Conservation (phyloP, 2,888 invertebrate species). For the Limenitis camilla region DNA sequence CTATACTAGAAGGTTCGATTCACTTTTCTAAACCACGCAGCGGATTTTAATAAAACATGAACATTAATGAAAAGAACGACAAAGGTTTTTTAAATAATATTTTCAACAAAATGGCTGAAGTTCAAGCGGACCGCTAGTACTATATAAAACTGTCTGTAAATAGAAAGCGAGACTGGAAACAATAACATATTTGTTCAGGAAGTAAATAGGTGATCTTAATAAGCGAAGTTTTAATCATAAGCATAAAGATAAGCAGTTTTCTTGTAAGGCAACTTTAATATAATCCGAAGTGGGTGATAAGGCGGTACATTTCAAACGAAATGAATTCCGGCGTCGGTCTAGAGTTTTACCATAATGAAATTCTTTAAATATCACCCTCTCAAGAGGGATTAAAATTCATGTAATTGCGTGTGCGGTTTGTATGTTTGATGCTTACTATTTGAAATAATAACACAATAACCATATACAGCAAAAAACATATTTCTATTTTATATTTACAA, state of each 20-base stretch:
- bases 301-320: conserved; percentile 51
- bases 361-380: conserved; percentile 62
- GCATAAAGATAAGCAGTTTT: conserved; percentile 50
- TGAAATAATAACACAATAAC: background rate
- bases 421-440: conserved; percentile 9
- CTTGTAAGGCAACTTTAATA: conserved; percentile 54
- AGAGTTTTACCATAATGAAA: conserved; percentile 67
- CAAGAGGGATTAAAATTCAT: conserved; percentile 60
- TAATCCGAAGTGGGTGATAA: conserved; percentile 47
- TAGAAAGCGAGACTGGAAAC: no score
- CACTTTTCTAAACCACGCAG: no score
- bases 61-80: no score
- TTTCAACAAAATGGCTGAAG: no score
- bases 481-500: background rate
- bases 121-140: no score
- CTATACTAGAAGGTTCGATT: no score
- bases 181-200: no score
- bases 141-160: no score
- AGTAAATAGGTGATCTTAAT: background rate
- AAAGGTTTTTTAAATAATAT: no score
- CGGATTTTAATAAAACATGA: no score
- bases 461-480: background rate
- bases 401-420: conserved; percentile 46
- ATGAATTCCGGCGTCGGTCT: conserved; percentile 53
- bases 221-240: conserved; percentile 1